A percentile compares a stretch with the other conserved stretches of the same genome.
phyloP scores from a whole-genome alignment of 23 tunicate genomes.

The Botrylloides violaceus region DNA sequence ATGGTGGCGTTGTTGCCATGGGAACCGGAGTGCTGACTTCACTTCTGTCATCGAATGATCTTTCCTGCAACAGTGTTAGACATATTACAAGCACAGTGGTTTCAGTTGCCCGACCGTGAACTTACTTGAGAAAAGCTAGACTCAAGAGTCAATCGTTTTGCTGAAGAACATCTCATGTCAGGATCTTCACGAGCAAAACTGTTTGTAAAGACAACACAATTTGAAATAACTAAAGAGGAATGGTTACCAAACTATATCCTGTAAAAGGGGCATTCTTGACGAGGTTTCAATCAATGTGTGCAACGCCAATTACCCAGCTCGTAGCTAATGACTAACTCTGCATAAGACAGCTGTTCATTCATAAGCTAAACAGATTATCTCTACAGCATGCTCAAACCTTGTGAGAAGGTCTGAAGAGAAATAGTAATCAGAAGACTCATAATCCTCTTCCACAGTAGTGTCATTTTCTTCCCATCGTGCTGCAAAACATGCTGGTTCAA shows the following conservation, averaged over 20 bases:
- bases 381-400: too few relatives aligned
- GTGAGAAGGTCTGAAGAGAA: conserved; percentile 1
- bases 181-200: neutral
- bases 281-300: too few relatives aligned
- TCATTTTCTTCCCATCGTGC: conserved; percentile 13
- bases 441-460: conserved; percentile 15
- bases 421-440: conserved; percentile 1
- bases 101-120: neutral
- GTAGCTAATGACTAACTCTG: too few relatives aligned
- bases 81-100: neutral
- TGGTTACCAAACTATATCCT: too few relatives aligned
- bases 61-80: neutral
- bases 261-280: too few relatives aligned
- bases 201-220: neutral
- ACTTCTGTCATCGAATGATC: conserved; percentile 10
- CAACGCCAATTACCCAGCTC: too few relatives aligned
- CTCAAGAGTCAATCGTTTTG: neutral
- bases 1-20: neutral
- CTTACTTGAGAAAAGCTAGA: neutral
- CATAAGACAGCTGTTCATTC: too few relatives aligned
- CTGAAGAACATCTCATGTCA: neutral
- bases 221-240: neutral
- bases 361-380: too few relatives aligned
- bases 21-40: conserved; percentile 22
- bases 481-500: neutral